These are phyloP conservation scores for Atherinosoma microstoma DNA, from an alignment of 2,797 vertebrate genomes.

Conservation along the genomic window DNA sequence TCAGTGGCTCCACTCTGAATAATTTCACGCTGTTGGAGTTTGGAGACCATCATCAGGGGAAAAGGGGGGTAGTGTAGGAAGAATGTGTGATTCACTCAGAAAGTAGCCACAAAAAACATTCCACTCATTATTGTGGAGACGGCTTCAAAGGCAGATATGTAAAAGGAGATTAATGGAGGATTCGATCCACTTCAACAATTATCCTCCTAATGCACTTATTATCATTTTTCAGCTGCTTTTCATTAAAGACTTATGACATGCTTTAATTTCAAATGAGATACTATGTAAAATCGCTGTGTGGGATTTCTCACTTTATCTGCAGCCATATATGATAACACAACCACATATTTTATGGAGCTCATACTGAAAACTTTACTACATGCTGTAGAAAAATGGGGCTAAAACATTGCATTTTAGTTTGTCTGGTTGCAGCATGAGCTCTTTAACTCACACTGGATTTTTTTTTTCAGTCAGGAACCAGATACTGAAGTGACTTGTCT, in stretches of 20 bases:
- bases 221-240: slow-evolving; percentile 12
- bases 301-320: background rate
- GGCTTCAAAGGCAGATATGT: slow-evolving; percentile 26
- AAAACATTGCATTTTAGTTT: background rate
- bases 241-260: background rate
- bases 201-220: slow-evolving; percentile 20
- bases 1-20: slow-evolving; percentile 31
- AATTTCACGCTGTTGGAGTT: slow-evolving; percentile 35
- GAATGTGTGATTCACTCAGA: slow-evolving; percentile 33
- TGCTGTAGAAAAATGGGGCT: background rate
- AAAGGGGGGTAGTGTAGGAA: background rate
- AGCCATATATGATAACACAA: background rate
- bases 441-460: background rate
- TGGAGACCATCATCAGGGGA: slow-evolving; percentile 32
- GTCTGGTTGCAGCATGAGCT: background rate
- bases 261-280: background rate
- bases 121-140: slow-evolving; percentile 23
- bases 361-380: background rate
- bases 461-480: background rate
- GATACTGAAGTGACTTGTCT: slow-evolving; percentile 13
- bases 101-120: slow-evolving; percentile 15
- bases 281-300: background rate
- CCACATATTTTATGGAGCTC: background rate
- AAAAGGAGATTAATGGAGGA: slow-evolving; percentile 27
- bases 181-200: slow-evolving; percentile 36